Conservation (phyloP, 2,797 vertebrate genomes). For the Jordanella pulchra region DNA sequence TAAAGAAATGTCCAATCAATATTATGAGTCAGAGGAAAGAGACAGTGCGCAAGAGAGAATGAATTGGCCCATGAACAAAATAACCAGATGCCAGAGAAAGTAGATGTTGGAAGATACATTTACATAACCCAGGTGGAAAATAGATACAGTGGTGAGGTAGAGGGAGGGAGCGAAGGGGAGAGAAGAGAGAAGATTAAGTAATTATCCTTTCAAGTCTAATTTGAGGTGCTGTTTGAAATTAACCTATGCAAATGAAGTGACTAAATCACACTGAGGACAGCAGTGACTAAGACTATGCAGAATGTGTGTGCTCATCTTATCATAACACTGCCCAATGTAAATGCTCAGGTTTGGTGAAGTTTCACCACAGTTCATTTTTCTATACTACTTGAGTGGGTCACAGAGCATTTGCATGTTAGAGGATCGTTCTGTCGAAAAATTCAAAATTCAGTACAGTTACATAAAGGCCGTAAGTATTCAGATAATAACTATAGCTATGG, state of each 20-base stretch:
- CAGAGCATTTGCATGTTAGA: background rate
- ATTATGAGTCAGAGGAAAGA: conserved; percentile 47
- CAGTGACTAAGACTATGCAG: conserved; percentile 68
- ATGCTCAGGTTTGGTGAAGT: conserved; percentile 17
- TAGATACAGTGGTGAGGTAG: conserved; percentile 43
- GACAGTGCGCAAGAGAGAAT: background rate
- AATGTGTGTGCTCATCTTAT: conserved; percentile 52
- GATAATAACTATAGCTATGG: background rate
- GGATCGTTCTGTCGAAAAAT: background rate
- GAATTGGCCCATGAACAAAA: conserved; percentile 73
- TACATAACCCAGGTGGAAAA: conserved; percentile 87
- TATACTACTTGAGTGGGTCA: background rate
- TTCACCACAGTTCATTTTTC: conserved; percentile 9
- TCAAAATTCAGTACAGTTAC: conserved; percentile 12
- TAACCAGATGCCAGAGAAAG: conserved; percentile 81
- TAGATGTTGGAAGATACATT: conserved; percentile 83
- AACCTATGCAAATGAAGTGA: conserved; percentile 92
- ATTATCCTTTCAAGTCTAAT: conserved; percentile 97
- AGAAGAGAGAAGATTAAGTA: conserved; percentile 87
- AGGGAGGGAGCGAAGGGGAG: conserved; percentile 39
- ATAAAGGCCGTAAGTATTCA: background rate
- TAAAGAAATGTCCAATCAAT: conserved; percentile 82
- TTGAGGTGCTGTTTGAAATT: conserved; percentile 95
- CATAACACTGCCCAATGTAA: conserved; percentile 43
- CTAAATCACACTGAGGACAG: conserved; percentile 82